These are phyloP conservation scores for Erinaceus europaeus DNA, from an alignment of 2,113 vertebrate genomes.

Conservation along the genomic window DNA sequence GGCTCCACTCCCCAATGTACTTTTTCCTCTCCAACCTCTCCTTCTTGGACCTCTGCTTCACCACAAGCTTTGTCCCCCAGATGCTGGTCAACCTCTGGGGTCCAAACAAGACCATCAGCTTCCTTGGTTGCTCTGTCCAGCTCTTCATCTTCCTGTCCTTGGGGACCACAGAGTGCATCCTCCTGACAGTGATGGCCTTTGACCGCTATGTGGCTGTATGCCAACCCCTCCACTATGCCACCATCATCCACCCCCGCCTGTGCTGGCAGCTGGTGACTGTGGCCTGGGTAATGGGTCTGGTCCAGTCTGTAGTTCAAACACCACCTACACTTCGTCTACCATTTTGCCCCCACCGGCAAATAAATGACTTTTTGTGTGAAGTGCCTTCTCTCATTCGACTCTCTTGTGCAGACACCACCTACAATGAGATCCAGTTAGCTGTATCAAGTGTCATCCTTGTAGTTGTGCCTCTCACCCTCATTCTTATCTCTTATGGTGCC, in stretches of 20 bases:
- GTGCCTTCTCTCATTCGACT: constrained; percentile 46
- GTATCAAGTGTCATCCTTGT: background rate
- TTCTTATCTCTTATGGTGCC: constrained; percentile 42
- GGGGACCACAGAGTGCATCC: constrained; percentile 14
- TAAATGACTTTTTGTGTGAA: constrained; percentile 38
- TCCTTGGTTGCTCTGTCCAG: constrained; percentile 30
- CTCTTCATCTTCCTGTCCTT: constrained; percentile 38
- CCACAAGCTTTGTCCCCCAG: constrained; percentile 27
- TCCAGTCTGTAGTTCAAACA: constrained; percentile 23
- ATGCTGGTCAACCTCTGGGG: constrained; percentile 30
- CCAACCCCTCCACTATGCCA: constrained; percentile 43
- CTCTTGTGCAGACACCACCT: constrained; percentile 46
- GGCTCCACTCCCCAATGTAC: constrained; percentile 30
- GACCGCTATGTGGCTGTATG: constrained; percentile 46
- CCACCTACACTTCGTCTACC: constrained; percentile 15
- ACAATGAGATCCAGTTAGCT: constrained; percentile 43
- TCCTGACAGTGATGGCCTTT: constrained; percentile 43
- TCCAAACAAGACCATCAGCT: constrained; percentile 30
- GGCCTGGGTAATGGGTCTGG: background rate
- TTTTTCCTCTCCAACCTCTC: constrained; percentile 52
- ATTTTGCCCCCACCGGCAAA: constrained; percentile 31
- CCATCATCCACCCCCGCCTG: constrained; percentile 10
- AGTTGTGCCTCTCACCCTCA: constrained; percentile 41
- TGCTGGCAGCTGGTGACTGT: background rate
- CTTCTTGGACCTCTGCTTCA: constrained; percentile 46